phyloP scores from a whole-genome alignment of 2,888 invertebrate genomes.

The Atrina japonica region DNA sequence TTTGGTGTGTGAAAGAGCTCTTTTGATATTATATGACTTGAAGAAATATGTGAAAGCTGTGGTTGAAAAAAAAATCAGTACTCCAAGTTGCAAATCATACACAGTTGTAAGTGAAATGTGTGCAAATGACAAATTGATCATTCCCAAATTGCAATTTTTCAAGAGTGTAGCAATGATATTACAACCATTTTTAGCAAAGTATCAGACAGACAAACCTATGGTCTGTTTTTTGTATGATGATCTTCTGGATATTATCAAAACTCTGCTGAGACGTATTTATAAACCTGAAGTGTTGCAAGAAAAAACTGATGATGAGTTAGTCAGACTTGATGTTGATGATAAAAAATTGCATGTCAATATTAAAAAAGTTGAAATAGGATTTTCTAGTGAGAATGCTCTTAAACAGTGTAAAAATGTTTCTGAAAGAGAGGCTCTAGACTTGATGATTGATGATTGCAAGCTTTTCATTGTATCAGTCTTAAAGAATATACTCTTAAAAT shows the following conservation, averaged over 20 bases:
- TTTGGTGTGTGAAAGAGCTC: not conserved
- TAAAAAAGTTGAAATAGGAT: not conserved
- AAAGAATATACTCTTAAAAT: not conserved
- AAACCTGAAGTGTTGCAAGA: not conserved
- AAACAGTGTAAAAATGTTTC: constrained; percentile 2
- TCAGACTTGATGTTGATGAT: not conserved
- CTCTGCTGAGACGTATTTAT: not conserved
- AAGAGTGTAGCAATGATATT: constrained; percentile 6
- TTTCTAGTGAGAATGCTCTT: not conserved
- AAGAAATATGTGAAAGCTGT: not conserved
- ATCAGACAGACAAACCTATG: constrained; percentile 6
- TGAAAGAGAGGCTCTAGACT: constrained; percentile 1
- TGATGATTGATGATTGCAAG: not conserved
- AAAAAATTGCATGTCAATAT: not conserved
- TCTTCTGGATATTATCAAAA: not conserved
- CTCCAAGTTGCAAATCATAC: constrained; percentile 6
- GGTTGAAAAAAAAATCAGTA: not conserved
- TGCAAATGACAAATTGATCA: not conserved
- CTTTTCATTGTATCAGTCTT: not conserved
- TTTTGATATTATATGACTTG: constrained; percentile 1
- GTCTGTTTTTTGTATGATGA: constrained; percentile 6
- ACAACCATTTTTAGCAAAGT: constrained; percentile 11
- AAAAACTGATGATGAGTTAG: constrained; percentile 2
- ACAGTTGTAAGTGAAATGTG: not conserved
- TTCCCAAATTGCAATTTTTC: not conserved